These are phyloP conservation scores for Nomada goodeniana DNA, from an alignment of 2,888 invertebrate species.

Conservation along the genomic window DNA sequence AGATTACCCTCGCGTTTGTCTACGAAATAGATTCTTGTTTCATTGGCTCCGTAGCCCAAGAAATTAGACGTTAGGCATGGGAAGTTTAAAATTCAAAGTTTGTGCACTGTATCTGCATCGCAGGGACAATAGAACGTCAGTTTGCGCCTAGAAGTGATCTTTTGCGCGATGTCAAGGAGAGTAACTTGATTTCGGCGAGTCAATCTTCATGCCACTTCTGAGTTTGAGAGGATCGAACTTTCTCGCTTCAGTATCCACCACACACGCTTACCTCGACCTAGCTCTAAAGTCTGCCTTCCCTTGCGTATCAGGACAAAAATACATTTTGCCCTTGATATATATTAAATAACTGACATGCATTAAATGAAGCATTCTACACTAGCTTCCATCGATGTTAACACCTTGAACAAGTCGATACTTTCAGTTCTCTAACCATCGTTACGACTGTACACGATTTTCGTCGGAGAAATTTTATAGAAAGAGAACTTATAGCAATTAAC, in stretches of 20 bases:
- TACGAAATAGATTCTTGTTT: not conserved
- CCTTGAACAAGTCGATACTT: not conserved
- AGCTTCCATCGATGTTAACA: conserved; percentile 8
- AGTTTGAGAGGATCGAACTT: conserved; percentile 63
- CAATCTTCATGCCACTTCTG: conserved; percentile 50
- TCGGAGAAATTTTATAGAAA: no score
- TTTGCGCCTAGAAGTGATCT: conserved; percentile 30
- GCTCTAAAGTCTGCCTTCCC: conserved; percentile 39
- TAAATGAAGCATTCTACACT: conserved; percentile 19
- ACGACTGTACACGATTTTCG: no score
- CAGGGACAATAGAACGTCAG: conserved; percentile 39
- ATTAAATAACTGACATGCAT: conserved; percentile 47
- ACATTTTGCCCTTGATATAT: conserved; percentile 53
- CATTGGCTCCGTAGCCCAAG: not conserved
- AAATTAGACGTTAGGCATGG: not conserved
- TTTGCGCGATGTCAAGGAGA: conserved; percentile 25
- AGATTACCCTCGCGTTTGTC: no score
- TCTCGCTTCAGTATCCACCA: conserved; percentile 48
- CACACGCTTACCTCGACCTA: conserved; percentile 41
- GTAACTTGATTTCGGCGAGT: conserved; percentile 57
- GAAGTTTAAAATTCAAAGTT: conserved; percentile 39
- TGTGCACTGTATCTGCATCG: conserved; percentile 22
- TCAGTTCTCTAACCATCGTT: not conserved
- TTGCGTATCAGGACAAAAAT: conserved; percentile 44
- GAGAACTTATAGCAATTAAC: no score